Base-by-base conservation (phyloP, 2,113 vertebrate genomes). In the Poecile atricapillus region DNA sequence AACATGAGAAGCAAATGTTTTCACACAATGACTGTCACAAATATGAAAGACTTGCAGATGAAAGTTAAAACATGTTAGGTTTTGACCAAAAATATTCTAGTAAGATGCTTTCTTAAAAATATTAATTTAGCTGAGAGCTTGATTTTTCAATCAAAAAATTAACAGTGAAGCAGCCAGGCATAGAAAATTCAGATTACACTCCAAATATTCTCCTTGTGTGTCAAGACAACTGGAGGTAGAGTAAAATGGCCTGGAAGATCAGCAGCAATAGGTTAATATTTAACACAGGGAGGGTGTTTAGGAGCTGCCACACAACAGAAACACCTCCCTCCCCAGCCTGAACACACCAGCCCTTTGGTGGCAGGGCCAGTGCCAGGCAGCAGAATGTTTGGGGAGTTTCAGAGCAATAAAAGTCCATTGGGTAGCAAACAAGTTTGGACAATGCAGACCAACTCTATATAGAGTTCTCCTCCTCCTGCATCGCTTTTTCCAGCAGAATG, bases 381-480 rank as follows among this genome's bases (percentile, higher is more conserved):
- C 19, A 37, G 69, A 62, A 31, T 22, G 13, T 76, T 56, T 58
- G 58, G 39, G 27, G 18, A 18, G 4, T 31, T 23, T 53, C 28
- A 23, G 62, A 30, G 52, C 25, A 13, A 39, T 3, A 5, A 13
- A 56, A 41, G 37, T 18, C 31, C 50, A 50, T 20, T 14, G 63
- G 58, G 59, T 0, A 68, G 35, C 43, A 65, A 81, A 81, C 43
- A 35, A 49, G 17, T 62, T 83, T 41, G 59, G 63, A 63, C 49
- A 60, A n/a, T 3, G 5, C 59, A 43, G 63, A 67, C 12, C 1
- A 1, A 4, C 8, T 44, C n/a, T 21, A 0, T 5, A 5, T 0
- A 15, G 80, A 78, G 46, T 7, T 74, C 20, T 69, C 49, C 67
- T 80, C 62, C 47, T 78, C 33, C 30, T 83, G 41, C 59, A 22